Evolutionary conservation across 2,888 invertebrate genomes (phyloP), one percentile per base, ranked within the genome.

Genomic region (Sepiola atlantica): DNA sequence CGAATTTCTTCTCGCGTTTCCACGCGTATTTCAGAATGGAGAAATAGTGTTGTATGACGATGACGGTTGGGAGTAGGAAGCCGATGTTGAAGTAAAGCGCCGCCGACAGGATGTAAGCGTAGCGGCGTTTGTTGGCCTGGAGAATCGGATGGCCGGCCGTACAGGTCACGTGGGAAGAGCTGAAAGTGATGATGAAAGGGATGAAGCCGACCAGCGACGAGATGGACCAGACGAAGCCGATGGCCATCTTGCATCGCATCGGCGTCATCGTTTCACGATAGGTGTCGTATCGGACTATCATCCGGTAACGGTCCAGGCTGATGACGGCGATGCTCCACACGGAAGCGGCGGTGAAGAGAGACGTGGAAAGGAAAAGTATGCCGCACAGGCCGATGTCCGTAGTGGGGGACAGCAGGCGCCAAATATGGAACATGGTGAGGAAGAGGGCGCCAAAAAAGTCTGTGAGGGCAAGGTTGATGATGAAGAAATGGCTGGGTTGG

Each of bases 401-500:
- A 4, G 57, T 16, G 0, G 93, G 57, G 20, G 93, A 32, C 24
- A 93, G 14, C n/a, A 93, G 93, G 0, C 93, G 93, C 93, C 93
- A 93, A n/a, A 93, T 55, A 20, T 93, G 93, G 55, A 93, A 93
- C 32, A 61, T 55, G 32, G 93, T 35, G 14, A 55, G 35, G 93
- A 93, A 61, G 20, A 55, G 35, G 24, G 57, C 93, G 8, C 93
- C 93, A 32, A 32, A 61, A 57, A 55, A 93, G 35, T 93, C 93
- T 18, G 61, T 61, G 12, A 61, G 32, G 32, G 93, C 93, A n/a
- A 93, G 55, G 35, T 93, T 93, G 35, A 93, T 93, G 6, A 93
- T 93, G 61, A 93, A 93, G 93, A 93, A 61, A 61, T 93, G 93
- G 55, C 93, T 93, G 1, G 93, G 93, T 21, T 61, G 93, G 57